Base-by-base conservation (phyloP, 2,888 invertebrate genomes). In the Coelopa pilipes region DNA sequence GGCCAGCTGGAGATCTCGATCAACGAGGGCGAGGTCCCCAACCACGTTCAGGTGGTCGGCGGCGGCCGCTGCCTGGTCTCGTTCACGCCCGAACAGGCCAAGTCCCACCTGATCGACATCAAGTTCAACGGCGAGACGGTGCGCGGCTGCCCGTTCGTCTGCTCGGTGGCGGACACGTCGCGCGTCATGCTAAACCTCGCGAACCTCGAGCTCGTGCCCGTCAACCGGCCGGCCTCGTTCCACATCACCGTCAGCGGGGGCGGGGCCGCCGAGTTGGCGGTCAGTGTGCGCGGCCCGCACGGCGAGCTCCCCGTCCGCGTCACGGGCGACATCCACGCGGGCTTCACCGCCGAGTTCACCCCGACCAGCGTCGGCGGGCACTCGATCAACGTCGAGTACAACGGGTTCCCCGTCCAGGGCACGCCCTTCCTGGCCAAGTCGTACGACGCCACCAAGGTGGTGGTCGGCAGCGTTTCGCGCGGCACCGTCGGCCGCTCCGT, bases 1-100 rank as follows among this genome's bases (percentile, higher is more conserved):
- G 99, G 99, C 68, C 98, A 99, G 89, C 90, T 99, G 83, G 99
- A 99, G 91, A 99, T 99, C 85, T 98, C 98, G 82, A 98, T 99
- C 86, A 99, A 99, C 88, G 97, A 98, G 89, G 99, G 99, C 79
- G 96, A 98, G 90, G 97, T 99, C 76, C 98, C 99, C 66, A 99
- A 99, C 90, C 97, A 98, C 88, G 98, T 99, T 34, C 94, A 94
- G 89, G 97, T 98, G 71, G 95, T 98, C 17, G 97, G 97, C 47
- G 97, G 97, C 66, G 98, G 98, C 68, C 92, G 96, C 78, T 98
- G 97, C 84, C 90, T 97, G 66, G 97, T 98, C 49, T 96, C 95
- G 77, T 98, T 98, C 89, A 96, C 96, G 21, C 98, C 98, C 57
- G 96, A 97, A 87, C 91, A 93, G 79, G 92, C 96, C 1, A 96